phyloP scores from a whole-genome alignment of 2,888 invertebrate species.

The Ochropacha duplaris region DNA sequence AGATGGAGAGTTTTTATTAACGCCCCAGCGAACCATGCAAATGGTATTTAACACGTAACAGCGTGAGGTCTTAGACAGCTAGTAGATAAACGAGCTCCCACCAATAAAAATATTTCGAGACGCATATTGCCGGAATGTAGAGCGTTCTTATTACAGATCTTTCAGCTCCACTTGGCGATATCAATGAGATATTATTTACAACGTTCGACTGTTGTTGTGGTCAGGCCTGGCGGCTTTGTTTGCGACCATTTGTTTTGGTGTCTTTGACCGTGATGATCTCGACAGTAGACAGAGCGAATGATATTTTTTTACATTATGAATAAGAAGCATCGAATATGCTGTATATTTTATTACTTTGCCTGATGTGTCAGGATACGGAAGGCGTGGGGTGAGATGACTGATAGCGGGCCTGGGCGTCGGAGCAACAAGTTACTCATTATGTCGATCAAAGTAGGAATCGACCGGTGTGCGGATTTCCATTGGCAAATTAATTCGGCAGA shows the following conservation, averaged over 20 bases:
- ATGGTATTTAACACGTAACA: conserved; percentile 60
- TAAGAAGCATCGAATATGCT: no score
- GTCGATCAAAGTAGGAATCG: conserved; percentile 69
- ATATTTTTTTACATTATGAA: conserved; percentile 48
- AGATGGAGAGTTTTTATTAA: conserved; percentile 42
- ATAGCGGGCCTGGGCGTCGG: conserved; percentile 63
- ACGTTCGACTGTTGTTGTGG: conserved; percentile 19
- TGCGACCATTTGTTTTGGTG: conserved; percentile 49
- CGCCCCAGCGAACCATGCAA: conserved; percentile 61
- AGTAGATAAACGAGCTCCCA: conserved; percentile 55
- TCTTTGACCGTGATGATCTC: conserved; percentile 65
- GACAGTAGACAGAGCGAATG: conserved; percentile 53
- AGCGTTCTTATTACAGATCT: conserved; percentile 51
- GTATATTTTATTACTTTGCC: conserved; percentile 36
- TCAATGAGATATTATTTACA: conserved; percentile 45
- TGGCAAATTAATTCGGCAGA: conserved; percentile 79
- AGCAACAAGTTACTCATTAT: conserved; percentile 73
- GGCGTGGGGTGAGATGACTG: conserved; percentile 61
- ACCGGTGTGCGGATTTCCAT: conserved; percentile 71
- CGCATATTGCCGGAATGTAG: conserved; percentile 35
- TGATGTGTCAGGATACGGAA: conserved; percentile 37
- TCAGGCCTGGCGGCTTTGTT: conserved; percentile 37
- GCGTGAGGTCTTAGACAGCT: conserved; percentile 55
- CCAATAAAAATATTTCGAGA: conserved; percentile 54
- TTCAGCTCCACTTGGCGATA: conserved; percentile 46